Conservation (phyloP, 2,113 vertebrate species). For the Nothobranchius kuhntae region DNA sequence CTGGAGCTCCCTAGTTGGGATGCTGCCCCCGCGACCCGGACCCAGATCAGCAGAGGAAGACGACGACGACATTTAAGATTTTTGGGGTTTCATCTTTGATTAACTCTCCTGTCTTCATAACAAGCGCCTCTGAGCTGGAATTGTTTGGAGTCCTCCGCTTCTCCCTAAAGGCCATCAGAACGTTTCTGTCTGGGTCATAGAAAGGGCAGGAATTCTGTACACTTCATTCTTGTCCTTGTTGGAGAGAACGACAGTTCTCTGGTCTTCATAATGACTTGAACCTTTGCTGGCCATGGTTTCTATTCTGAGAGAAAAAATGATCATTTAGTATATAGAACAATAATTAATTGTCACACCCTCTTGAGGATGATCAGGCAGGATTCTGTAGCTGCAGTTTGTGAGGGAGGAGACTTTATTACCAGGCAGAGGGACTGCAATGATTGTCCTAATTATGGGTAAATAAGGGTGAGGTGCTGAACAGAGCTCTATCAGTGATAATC, state of each 20-base stretch:
- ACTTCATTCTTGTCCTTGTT: not conserved
- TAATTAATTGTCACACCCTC: too few relatives aligned
- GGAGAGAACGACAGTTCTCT: conserved; percentile 1
- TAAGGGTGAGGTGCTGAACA: not conserved
- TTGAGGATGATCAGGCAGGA: not conserved
- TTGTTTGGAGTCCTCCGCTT: not conserved
- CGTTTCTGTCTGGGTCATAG: not conserved
- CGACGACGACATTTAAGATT: not conserved
- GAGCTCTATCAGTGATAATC: not conserved
- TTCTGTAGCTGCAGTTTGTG: not conserved
- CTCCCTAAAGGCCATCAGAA: conserved; percentile 9
- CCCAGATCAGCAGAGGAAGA: too few relatives aligned
- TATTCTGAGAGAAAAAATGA: not conserved
- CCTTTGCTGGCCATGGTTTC: not conserved
- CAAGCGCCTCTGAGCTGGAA: not conserved
- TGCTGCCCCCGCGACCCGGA: too few relatives aligned
- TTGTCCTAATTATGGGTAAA: not conserved
- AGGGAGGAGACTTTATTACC: not conserved
- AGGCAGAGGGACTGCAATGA: not conserved
- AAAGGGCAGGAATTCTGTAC: conserved; percentile 1
- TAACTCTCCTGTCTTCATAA: conserved; percentile 2
- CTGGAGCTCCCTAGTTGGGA: too few relatives aligned
- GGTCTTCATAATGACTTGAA: not conserved
- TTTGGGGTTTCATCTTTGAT: not conserved
- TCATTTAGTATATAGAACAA: not conserved